Evolutionary conservation across 1,140 invertebrate genomes (phyloP).

Genomic region (Drosophila sp.): DNA sequence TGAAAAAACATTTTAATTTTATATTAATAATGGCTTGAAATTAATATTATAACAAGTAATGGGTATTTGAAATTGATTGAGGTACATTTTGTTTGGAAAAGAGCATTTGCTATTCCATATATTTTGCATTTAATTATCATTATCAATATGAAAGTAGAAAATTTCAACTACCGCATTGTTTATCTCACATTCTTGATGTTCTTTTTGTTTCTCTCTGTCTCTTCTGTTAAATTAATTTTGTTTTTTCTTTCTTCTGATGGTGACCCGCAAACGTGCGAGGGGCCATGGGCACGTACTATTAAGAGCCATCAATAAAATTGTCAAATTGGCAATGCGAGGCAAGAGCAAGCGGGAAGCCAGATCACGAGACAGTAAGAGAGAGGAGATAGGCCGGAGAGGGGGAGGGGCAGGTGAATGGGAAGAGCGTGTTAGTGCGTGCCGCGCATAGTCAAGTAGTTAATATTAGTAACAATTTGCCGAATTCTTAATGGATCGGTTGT

Average conservation of each 20-base stretch:
- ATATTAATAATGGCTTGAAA: too few relatives aligned
- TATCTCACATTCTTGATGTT: conserved; percentile 17
- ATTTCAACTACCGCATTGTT: conserved; percentile 13
- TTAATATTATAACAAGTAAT: too few relatives aligned
- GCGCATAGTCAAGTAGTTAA: background rate
- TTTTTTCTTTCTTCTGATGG: conserved; percentile 3
- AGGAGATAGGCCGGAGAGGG: background rate
- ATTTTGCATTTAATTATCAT: conserved; percentile 53
- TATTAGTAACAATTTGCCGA: conserved; percentile 12
- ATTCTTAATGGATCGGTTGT: conserved; percentile 27
- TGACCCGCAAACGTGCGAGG: conserved; percentile 28
- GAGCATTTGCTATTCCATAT: background rate
- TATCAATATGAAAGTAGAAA: conserved; percentile 53
- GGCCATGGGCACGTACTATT: conserved; percentile 65
- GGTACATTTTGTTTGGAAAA: too few relatives aligned
- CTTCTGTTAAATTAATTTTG: background rate
- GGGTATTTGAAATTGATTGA: too few relatives aligned
- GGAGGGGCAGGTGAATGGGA: background rate
- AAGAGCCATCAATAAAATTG: conserved; percentile 71
- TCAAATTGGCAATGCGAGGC: conserved; percentile 68
- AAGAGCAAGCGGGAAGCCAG: background rate
- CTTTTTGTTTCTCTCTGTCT: conserved; percentile 4
- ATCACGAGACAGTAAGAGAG: background rate
- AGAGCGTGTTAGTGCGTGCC: conserved; percentile 47
- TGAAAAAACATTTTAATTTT: too few relatives aligned